These are phyloP conservation scores for Platerodrilus igneus DNA, from an alignment of 2,888 invertebrate species.

Conservation along the genomic window DNA sequence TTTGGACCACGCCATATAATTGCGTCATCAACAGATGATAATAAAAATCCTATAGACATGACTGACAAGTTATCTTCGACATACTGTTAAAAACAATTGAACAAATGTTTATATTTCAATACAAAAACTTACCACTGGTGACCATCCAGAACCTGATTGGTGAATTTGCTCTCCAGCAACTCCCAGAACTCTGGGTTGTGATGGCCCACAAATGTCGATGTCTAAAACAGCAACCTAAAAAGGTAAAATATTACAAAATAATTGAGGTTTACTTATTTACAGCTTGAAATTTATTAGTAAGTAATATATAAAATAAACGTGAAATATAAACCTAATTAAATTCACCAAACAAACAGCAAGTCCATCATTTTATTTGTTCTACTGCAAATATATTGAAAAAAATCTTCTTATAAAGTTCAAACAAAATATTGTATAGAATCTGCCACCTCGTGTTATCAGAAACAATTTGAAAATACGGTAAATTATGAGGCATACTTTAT, in stretches of 20 bases:
- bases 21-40: conserved; percentile 84
- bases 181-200: conserved; percentile 91
- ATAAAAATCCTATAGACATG: conserved; percentile 95
- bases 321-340: too few species aligned
- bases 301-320: too few species aligned
- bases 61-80: conserved; percentile 91
- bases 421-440: too few species aligned
- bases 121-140: conserved; percentile 81
- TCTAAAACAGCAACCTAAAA: conserved; percentile 86
- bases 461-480: too few species aligned
- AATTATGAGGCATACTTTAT: too few species aligned
- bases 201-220: conserved; percentile 98
- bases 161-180: conserved; percentile 90
- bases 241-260: conserved; percentile 17
- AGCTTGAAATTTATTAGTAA: too few species aligned
- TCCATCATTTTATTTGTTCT: too few species aligned
- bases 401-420: too few species aligned
- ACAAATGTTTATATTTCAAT: conserved; percentile 20
- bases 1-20: conserved; percentile 99
- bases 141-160: conserved; percentile 95
- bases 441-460: too few species aligned
- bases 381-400: too few species aligned
- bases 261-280: too few species aligned
- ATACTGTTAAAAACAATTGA: conserved; percentile 55
- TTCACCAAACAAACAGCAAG: too few species aligned